Percentiles rank a stretch among this genome's conserved stretches.
phyloP scores from a whole-genome alignment of 2,113 vertebrate species.

The Lasiurus borealis region DNA sequence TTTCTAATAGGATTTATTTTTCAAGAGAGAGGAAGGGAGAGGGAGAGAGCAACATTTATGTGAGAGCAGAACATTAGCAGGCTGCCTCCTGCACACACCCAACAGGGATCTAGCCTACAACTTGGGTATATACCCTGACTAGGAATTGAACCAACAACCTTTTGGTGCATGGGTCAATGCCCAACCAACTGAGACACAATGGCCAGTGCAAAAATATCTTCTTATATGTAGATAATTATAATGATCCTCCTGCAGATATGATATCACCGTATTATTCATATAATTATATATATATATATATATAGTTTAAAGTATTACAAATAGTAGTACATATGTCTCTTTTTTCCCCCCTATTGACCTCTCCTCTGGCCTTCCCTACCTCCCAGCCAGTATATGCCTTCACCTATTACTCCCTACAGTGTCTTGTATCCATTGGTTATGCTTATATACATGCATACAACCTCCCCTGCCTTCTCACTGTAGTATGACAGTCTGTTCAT shows the following conservation, averaged over 20 bases:
- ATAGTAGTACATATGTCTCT: too few relatives aligned
- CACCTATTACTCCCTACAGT: too few relatives aligned
- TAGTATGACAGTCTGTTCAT: too few relatives aligned
- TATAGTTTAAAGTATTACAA: too few relatives aligned
- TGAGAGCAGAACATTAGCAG: neutral
- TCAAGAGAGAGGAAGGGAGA: neutral
- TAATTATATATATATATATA: neutral
- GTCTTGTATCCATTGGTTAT: too few relatives aligned
- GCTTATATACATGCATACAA: too few relatives aligned
- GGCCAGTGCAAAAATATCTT: neutral
- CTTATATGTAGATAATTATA: neutral
- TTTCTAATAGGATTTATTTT: neutral
- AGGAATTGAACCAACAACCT: neutral
- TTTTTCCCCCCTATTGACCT: too few relatives aligned
- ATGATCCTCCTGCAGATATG: neutral
- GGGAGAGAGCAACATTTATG: neutral
- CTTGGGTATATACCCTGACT: neutral
- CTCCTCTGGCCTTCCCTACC: too few relatives aligned
- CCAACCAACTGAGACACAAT: neutral
- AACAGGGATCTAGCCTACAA: neutral
- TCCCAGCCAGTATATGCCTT: too few relatives aligned
- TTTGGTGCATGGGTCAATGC: neutral
- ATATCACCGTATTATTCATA: neutral
- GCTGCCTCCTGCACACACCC: neutral
- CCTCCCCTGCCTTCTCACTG: too few relatives aligned